Evolutionary conservation across 2,797 vertebrate species (phyloP), one percentile per base, ranked within the genome.

Genomic region (Silurus aristotelis): DNA sequence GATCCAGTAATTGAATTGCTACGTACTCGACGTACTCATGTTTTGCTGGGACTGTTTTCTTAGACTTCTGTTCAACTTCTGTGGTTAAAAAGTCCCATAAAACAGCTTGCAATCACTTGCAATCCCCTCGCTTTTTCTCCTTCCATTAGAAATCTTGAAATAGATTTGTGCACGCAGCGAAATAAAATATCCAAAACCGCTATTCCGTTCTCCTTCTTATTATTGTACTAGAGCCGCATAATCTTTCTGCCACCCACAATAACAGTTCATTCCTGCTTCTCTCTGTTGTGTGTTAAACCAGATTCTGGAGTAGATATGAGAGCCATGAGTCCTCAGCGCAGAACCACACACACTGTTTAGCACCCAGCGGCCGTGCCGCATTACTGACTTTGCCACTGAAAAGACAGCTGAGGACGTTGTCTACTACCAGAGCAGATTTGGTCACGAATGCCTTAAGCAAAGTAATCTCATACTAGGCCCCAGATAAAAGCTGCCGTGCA

Each of bases 341-440:
- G 48, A 55, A 73, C 20, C 55, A 14, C 67, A 19, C 58, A 22
- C 20, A 1, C 81, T 14, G 27, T 60, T 83, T 9, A 73, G 68
- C 22, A 25, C 19, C 48, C 61, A 20, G 68, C 6, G 48, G 80
- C 67, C 14, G 48, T 67, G 82, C 66, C 38, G 27, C 58, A 17
- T 67, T 80, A 76, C 84, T 80, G 82, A 58, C 55, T 81, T 84
- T 87, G 86, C 80, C 63, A 66, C 78, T 78, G 56, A 61, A 43
- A 27, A 80, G 72, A 80, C 61, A 48, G 72, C 20, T 48, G 66
- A 52, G 67, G 64, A 80, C 84, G 38, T 85, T 78, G 19, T 48
- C 48, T 52, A 61, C 84, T 76, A 72, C 81, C 46, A 38, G 3
- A 76, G 56, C 76, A 63, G 82, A 71, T 81, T 87, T 89, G 83